Base-by-base conservation (phyloP, 1,140 invertebrate species). In the Trichoplusia ni region DNA sequence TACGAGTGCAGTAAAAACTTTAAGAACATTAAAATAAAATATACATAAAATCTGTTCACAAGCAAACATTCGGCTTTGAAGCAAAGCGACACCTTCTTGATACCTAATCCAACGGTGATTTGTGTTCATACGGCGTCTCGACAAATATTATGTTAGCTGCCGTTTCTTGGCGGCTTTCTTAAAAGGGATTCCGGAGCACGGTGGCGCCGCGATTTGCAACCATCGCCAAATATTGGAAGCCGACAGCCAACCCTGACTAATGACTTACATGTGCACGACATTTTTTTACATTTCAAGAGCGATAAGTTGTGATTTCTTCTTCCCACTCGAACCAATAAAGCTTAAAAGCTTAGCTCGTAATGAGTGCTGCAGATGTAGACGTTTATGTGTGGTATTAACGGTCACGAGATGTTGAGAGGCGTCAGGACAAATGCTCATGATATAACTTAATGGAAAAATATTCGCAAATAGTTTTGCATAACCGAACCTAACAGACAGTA, bases 141-240 rank as follows among this genome's bases (percentile, higher is more conserved):
- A 60, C 49, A 73, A 81, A 85, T 90, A 84, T 88, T 90, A 70
- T 88, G 73, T 69, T 85, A 90, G 87, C 82, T 86, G 84, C 72
- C 73, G 73, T 75, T 73, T 51, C 11, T 66, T 72, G 49, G 37
- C 54, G 54, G 54, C 54, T 19, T 40, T 16, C 18, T 25, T 42
- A 31, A 58, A 54, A 44, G 54, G 38, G 6, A 58, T 58, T 44
- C 38, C 73, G 71, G 70, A 71, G 73, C 64, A 33, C 64, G 35
- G 59, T 76, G 84, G 81, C 83, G 83, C 81, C 84, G 70, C 65
- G 67, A 73, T 82, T 82, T 79, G 81, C 82, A 73, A 80, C 68
- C 54, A 65, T 75, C 80, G 77, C 73, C 77, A 85, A 89, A 89
- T 84, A 86, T 86, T 83, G 84, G 73, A 78, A 65, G 64, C 70